Evolutionary conservation across 2,888 invertebrate species (phyloP), one percentile per base, ranked within the genome.

Genomic region (Temnothorax rugatulus): DNA sequence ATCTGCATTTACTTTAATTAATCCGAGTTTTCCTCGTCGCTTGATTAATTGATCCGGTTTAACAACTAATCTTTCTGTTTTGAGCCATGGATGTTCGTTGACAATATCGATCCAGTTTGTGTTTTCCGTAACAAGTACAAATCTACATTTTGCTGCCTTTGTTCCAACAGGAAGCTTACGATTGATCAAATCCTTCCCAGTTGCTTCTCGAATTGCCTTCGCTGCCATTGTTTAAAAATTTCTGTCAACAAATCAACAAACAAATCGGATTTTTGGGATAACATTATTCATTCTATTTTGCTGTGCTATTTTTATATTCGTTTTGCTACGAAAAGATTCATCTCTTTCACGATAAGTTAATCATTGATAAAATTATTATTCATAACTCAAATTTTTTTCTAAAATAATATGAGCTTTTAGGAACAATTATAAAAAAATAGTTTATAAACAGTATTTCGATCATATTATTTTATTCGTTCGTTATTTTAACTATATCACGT

Each of bases 31-130:
- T 81, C 99, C 99, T 82, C 99, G 97, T 44, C 99, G 96, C 95
- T 99, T 99, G 94, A 99, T 99, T 95, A 99, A 96, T 96, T 99
- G 99, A 95, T 99, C 99, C 0, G 99, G 99, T 94, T 99, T 99
- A n/a, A 99, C 99, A 4, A 99, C 99, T 90, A 99, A 96, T 95
- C 97, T 97, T 95, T 97, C 97, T 84, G 96, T 97, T 90, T 96
- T 96, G 52, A 99, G 96, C 99, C 99, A 99, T 29, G 98, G 98
- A 94, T 99, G 96, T 83, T 97, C 96, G 18, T 96, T 96, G 21
- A 97, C 95, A 84, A 99, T 95, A 88, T 97, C 96, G 52, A 97
- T 96, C 97, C 98, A 98, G 76, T 97, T 96, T 50, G 98, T 98
- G 74, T 96, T 95, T 87, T 97, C 97, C 88, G 97, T 97, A 89